These are phyloP conservation scores for Lamprologus tigripictilis DNA, from an alignment of 2,113 vertebrate species.

Conservation along the genomic window DNA sequence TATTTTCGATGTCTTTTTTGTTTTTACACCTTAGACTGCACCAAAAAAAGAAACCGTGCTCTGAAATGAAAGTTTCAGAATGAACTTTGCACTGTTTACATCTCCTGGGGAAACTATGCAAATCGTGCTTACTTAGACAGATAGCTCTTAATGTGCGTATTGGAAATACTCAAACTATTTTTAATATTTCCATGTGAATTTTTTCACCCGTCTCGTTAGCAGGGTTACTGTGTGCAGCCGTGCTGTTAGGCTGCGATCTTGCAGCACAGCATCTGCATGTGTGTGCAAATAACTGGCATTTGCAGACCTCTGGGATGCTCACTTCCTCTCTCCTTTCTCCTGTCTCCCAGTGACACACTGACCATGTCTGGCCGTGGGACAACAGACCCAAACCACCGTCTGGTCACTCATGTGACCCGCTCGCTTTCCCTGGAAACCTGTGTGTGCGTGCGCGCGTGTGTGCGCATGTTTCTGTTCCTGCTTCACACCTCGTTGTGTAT, in stretches of 20 bases:
- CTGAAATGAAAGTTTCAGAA: neutral
- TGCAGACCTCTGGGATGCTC: constrained; percentile 42
- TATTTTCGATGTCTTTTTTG: rapidly evolving
- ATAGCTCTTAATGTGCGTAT: neutral
- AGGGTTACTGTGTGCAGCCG: neutral
- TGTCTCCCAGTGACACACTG: constrained; percentile 41
- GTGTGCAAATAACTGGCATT: constrained; percentile 35
- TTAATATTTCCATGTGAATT: neutral
- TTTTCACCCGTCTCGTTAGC: rapidly evolving
- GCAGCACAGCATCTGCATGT: neutral
- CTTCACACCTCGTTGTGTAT: constrained; percentile 25
- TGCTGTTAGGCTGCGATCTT: neutral
- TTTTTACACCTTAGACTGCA: neutral
- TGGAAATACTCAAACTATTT: neutral
- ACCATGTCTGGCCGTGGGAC: constrained; percentile 58
- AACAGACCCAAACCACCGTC: constrained; percentile 62
- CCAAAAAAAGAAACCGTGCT: neutral
- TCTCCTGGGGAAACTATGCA: neutral
- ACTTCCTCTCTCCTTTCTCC: constrained; percentile 65
- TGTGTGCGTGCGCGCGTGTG: neutral
- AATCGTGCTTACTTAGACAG: neutral
- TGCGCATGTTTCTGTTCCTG: neutral
- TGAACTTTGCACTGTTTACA: neutral
- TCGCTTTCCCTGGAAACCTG: constrained; percentile 8
- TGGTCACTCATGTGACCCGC: constrained; percentile 63